A percentile compares a stretch with the other conserved stretches of the same genome.
These are phyloP conservation scores for Caenorhabditis uteleia DNA, from an alignment of 2,888 invertebrate genomes.

Conservation along the genomic window DNA sequence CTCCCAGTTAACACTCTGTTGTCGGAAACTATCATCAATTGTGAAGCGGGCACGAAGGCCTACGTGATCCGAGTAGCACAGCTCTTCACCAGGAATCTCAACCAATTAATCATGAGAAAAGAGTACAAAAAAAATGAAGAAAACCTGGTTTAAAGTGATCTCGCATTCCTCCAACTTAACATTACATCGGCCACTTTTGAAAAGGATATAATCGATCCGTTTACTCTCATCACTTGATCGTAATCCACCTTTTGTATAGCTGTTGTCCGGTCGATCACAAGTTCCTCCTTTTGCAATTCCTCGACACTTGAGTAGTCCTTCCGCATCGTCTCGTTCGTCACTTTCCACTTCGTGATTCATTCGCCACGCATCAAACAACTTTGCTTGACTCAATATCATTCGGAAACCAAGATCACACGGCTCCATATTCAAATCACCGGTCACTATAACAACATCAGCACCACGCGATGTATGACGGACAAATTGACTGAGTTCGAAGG, in stretches of 20 bases:
- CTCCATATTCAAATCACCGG: slow-evolving; percentile 92
- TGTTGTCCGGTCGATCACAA: slow-evolving; percentile 82
- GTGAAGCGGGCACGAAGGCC: slow-evolving; percentile 61
- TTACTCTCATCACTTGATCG: slow-evolving; percentile 76
- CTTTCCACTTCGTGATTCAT: slow-evolving; percentile 34
- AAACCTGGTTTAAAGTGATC: slow-evolving; percentile 45
- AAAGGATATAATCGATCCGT: slow-evolving; percentile 90
- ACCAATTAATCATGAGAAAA: no score
- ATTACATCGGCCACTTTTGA: slow-evolving; percentile 70
- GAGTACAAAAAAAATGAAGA: not conserved
- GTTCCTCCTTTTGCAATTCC: slow-evolving; percentile 75
- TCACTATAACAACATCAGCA: slow-evolving; percentile 83
- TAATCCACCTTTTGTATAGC: slow-evolving; percentile 76
- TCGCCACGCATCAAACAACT: slow-evolving; percentile 66
- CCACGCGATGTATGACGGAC: slow-evolving; percentile 79
- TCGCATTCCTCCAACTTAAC: slow-evolving; percentile 49
- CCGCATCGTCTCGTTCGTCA: slow-evolving; percentile 6
- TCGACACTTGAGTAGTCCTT: slow-evolving; percentile 15
- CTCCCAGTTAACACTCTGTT: slow-evolving; percentile 45
- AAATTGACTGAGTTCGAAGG: slow-evolving; percentile 92
- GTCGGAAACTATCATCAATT: slow-evolving; percentile 41
- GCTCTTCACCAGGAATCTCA: slow-evolving; percentile 39
- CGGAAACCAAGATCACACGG: slow-evolving; percentile 77
- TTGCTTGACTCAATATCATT: slow-evolving; percentile 58
- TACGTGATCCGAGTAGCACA: slow-evolving; percentile 67